Conservation (phyloP, 2,113 vertebrate species). For the Megaleporinus macrocephalus region DNA sequence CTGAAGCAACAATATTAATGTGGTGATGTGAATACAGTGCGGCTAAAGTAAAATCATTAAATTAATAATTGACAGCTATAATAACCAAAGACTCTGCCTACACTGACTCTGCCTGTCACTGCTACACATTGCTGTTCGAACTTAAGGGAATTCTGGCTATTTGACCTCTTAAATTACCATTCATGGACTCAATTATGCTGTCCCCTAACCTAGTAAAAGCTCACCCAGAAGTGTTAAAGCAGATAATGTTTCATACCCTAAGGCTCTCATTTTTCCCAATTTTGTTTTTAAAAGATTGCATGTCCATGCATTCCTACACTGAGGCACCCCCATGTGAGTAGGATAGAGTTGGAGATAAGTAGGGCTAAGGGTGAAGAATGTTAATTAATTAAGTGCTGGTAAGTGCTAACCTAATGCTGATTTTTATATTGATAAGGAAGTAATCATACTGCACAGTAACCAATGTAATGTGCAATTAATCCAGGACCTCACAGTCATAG, state of each 20-base stretch:
- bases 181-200: conserved; percentile 42
- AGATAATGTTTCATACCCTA: conserved; percentile 14
- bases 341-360: neutral
- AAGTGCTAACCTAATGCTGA: too few species aligned
- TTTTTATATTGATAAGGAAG: neutral
- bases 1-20: too few species aligned
- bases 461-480: neutral
- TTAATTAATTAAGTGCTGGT: neutral
- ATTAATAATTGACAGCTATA: conserved; percentile 36
- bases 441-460: neutral
- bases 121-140: conserved; percentile 21
- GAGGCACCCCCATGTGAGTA: conserved; percentile 6
- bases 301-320: conserved; percentile 42
- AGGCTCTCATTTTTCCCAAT: conserved; percentile 27
- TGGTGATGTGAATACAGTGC: too few species aligned
- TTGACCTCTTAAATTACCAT: conserved; percentile 40
- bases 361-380: neutral
- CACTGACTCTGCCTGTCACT: conserved; percentile 43
- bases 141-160: conserved; percentile 21
- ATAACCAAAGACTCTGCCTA: conserved; percentile 1
- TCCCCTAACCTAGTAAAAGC: conserved; percentile 20
- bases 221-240: conserved; percentile 36
- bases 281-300: conserved; percentile 24
- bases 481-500: neutral
- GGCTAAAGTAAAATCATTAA: conserved; percentile 12